Evolutionary conservation across 2,888 invertebrate species (phyloP).

Genomic region (Coenonympha arcania): DNA sequence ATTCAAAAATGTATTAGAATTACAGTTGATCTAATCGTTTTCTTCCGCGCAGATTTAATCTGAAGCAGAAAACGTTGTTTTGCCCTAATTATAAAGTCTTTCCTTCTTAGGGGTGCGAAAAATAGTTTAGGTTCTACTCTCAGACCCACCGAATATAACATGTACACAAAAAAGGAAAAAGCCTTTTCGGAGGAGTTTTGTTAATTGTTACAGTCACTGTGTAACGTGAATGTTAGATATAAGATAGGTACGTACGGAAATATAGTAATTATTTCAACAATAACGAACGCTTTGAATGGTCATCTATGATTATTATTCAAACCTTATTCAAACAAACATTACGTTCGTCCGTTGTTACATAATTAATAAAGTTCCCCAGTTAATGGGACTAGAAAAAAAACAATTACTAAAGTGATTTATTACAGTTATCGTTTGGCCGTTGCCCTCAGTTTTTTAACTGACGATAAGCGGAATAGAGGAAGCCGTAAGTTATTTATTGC

Average conservation of each 20-base stretch:
- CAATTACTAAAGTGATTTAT: conserved; percentile 48
- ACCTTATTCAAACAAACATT: conserved; percentile 11
- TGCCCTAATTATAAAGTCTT: too few relatives aligned
- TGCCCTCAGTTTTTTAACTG: conserved; percentile 44
- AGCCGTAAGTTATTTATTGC: conserved; percentile 44
- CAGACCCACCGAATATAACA: too few relatives aligned
- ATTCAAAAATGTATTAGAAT: too few relatives aligned
- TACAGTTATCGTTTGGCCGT: conserved; percentile 47
- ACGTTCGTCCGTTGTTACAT: conserved; percentile 18
- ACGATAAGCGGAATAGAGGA: conserved; percentile 59
- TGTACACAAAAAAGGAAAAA: too few relatives aligned
- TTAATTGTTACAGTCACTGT: too few relatives aligned
- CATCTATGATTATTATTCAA: conserved; percentile 7
- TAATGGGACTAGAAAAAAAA: conserved; percentile 29
- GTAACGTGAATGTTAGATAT: too few relatives aligned
- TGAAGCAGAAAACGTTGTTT: too few relatives aligned
- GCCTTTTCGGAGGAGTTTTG: too few relatives aligned
- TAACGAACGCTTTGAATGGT: not conserved
- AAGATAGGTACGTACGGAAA: not conserved
- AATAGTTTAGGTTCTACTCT: too few relatives aligned
- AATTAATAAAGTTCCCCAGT: conserved; percentile 24
- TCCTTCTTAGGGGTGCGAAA: too few relatives aligned
- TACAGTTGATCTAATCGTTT: too few relatives aligned
- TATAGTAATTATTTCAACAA: conserved; percentile 11
- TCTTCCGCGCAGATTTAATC: too few relatives aligned